These are phyloP conservation scores for Lapara coniferarum DNA, from an alignment of 2,888 invertebrate genomes.

Conservation along the genomic window DNA sequence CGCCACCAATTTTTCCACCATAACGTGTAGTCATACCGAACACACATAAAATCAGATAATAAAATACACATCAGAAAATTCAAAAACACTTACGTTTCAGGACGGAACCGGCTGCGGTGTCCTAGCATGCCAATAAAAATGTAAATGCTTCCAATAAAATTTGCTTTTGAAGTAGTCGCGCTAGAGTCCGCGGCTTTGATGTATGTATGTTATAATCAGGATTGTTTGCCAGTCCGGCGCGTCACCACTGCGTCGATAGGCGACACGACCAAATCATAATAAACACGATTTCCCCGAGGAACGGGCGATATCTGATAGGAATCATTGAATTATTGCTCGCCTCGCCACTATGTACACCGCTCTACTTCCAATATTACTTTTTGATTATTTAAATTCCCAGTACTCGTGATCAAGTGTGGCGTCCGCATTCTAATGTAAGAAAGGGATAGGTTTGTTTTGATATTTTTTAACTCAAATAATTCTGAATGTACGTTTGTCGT, in stretches of 20 bases:
- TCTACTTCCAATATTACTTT: constrained; percentile 24
- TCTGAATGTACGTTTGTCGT: background rate
- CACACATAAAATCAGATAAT: constrained; percentile 80
- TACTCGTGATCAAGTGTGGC: constrained; percentile 32
- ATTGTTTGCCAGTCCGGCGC: constrained; percentile 59
- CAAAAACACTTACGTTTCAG: constrained; percentile 83
- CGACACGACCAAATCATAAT: constrained; percentile 54
- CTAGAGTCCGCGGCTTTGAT: constrained; percentile 69
- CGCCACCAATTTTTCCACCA: constrained; percentile 72
- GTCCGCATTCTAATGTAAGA: constrained; percentile 28
- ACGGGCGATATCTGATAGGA: constrained; percentile 51
- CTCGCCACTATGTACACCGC: constrained; percentile 23
- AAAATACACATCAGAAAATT: constrained; percentile 83
- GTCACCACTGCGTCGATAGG: constrained; percentile 41
- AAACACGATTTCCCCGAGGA: constrained; percentile 63
- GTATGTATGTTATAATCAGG: constrained; percentile 66
- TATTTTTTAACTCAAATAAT: constrained; percentile 1
- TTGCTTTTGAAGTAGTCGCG: constrained; percentile 77
- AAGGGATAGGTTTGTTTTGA: background rate
- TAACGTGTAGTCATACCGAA: constrained; percentile 76
- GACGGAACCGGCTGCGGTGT: constrained; percentile 68
- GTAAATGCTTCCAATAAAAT: constrained; percentile 81
- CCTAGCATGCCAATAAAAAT: constrained; percentile 82
- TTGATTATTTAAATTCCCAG: constrained; percentile 23
- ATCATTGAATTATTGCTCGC: constrained; percentile 57